phyloP scores from a whole-genome alignment of 2,888 invertebrate genomes.

The Sicus ferrugineus region DNA sequence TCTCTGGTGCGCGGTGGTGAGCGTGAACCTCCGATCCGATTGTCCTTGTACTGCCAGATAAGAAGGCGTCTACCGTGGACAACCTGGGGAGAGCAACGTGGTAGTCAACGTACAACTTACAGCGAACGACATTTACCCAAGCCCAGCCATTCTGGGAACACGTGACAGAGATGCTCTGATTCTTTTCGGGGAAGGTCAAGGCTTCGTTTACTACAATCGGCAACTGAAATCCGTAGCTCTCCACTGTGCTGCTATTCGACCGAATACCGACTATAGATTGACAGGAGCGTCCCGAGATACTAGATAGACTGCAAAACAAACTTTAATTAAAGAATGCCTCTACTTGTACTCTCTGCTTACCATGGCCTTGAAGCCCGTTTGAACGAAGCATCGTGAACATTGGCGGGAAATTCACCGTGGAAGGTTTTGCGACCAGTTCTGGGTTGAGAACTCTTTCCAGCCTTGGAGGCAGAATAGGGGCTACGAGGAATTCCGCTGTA shows the following conservation, averaged over 20 bases:
- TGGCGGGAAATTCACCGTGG: conserved; percentile 47
- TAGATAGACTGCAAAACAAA: conserved; percentile 37
- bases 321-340: neutral
- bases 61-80: conserved; percentile 86
- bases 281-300: conserved; percentile 69
- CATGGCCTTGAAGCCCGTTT: conserved; percentile 46
- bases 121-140: no score
- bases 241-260: conserved; percentile 76
- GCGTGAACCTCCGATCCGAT: conserved; percentile 41
- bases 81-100: no score
- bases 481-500: conserved; percentile 48
- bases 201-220: conserved; percentile 91
- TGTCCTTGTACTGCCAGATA: conserved; percentile 80
- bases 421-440: conserved; percentile 52
- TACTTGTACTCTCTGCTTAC: neutral
- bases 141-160: conserved; percentile 68
- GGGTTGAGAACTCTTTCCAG: conserved; percentile 39
- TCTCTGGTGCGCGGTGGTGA: conserved; percentile 49
- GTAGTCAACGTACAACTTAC: no score
- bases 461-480: conserved; percentile 38
- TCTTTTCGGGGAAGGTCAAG: conserved; percentile 78
- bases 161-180: conserved; percentile 65
- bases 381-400: conserved; percentile 39
- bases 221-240: conserved; percentile 81
- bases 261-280: conserved; percentile 80